Evolutionary conservation across 2,113 vertebrate species (phyloP).

Genomic region (Regulus satrapa): DNA sequence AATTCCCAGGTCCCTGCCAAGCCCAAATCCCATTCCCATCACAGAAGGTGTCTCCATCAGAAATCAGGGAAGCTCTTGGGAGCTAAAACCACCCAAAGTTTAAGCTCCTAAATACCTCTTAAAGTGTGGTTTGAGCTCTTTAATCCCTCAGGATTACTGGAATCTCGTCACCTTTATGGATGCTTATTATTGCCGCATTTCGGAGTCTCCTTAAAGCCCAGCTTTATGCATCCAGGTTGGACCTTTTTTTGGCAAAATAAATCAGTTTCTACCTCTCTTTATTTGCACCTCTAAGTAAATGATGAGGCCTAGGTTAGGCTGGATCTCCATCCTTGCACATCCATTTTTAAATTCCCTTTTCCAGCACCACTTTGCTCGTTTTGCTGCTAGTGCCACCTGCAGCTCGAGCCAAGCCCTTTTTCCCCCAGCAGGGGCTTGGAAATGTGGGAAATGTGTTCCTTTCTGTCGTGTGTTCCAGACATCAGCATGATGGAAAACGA

Average conservation of each 20-base stretch:
- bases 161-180: not conserved
- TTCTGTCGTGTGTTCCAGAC: slow-evolving; percentile 63
- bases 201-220: not conserved
- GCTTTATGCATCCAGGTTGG: not conserved
- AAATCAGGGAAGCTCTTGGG: not conserved
- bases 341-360: not conserved
- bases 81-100: not conserved
- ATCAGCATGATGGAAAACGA: slow-evolving; percentile 79
- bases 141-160: not conserved
- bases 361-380: not conserved
- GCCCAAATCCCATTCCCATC: not conserved
- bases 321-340: not conserved
- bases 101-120: not conserved
- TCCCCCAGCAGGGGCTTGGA: not conserved
- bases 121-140: not conserved
- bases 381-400: not conserved
- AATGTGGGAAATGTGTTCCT: not conserved
- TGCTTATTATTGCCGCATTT: not conserved
- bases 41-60: not conserved
- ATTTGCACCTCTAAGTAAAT: not conserved
- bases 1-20: not conserved
- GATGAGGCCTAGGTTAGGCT: not conserved
- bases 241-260: not conserved
- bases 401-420: not conserved
- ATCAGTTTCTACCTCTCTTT: not conserved